These are phyloP conservation scores for Petrolisthes cinctipes DNA, from an alignment of 2,888 invertebrate species.

Conservation along the genomic window DNA sequence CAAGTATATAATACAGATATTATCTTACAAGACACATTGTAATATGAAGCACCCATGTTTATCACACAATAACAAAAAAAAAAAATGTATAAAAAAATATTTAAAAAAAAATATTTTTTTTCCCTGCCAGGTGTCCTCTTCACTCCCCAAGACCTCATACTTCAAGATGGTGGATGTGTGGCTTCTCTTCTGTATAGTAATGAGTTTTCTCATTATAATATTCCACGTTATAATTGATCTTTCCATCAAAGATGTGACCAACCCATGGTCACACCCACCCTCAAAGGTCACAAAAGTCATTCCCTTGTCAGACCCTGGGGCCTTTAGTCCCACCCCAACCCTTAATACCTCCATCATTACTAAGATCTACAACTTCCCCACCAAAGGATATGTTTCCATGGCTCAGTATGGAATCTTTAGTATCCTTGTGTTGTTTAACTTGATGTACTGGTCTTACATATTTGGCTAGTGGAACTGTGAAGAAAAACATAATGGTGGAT, in stretches of 20 bases:
- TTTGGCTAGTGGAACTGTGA: slow-evolving; percentile 18
- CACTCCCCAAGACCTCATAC: slow-evolving; percentile 50
- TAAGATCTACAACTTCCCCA: background rate
- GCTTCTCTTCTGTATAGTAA: slow-evolving; percentile 53
- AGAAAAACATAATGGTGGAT: background rate
- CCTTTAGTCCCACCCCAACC: background rate
- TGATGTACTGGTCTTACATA: slow-evolving; percentile 39
- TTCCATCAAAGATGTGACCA: background rate
- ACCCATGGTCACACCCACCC: background rate
- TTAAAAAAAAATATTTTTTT: background rate
- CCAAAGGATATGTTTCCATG: slow-evolving; percentile 1
- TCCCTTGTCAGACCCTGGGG: background rate
- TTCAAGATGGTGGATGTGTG: slow-evolving; percentile 55
- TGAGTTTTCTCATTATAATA: slow-evolving; percentile 49
- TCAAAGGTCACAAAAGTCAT: background rate
- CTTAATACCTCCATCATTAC: background rate
- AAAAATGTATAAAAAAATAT: no score
- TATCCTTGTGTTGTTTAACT: slow-evolving; percentile 26
- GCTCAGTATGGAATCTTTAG: background rate
- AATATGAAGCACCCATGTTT: no score
- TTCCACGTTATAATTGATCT: slow-evolving; percentile 50
- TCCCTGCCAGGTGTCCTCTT: slow-evolving; percentile 27
- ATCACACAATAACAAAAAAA: no score
- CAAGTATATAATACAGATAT: no score
- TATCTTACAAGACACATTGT: no score